These are phyloP conservation scores for Liasis olivaceus DNA, from an alignment of 2,797 vertebrate species.

Conservation along the genomic window DNA sequence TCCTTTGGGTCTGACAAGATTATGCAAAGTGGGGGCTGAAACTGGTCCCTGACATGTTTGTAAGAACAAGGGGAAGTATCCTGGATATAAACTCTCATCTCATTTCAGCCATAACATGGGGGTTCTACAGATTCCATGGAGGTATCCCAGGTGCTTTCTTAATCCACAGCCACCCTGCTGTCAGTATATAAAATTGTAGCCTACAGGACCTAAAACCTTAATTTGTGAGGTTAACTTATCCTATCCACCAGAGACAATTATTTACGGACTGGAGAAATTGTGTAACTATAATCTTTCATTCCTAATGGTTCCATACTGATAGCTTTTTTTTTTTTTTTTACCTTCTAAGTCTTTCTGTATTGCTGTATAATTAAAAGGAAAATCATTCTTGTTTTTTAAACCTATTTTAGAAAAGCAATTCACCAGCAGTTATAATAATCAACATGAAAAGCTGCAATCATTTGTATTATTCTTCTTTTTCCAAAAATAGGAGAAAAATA, in stretches of 20 bases:
- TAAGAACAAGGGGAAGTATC: neutral
- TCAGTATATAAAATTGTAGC: neutral
- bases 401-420: neutral
- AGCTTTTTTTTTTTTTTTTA: constrained; percentile 43
- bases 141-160: neutral
- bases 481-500: neutral
- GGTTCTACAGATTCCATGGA: neutral
- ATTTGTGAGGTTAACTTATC: neutral
- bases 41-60: neutral
- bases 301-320: constrained; percentile 16
- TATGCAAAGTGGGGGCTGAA: neutral
- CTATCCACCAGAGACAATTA: constrained; percentile 5
- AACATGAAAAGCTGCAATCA: neutral
- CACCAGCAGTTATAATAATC: constrained; percentile 35
- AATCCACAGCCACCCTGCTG: neutral
- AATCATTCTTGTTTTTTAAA: neutral
- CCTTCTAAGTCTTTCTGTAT: constrained; percentile 30
- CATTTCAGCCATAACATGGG: neutral
- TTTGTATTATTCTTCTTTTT: constrained; percentile 14
- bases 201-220: neutral
- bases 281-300: constrained; percentile 25
- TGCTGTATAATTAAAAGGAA: constrained; percentile 16
- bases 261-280: constrained; percentile 13
- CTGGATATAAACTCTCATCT: neutral
- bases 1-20: neutral